phyloP scores from a whole-genome alignment of 2,888 invertebrate genomes.

The Pristionchus exspectatus region DNA sequence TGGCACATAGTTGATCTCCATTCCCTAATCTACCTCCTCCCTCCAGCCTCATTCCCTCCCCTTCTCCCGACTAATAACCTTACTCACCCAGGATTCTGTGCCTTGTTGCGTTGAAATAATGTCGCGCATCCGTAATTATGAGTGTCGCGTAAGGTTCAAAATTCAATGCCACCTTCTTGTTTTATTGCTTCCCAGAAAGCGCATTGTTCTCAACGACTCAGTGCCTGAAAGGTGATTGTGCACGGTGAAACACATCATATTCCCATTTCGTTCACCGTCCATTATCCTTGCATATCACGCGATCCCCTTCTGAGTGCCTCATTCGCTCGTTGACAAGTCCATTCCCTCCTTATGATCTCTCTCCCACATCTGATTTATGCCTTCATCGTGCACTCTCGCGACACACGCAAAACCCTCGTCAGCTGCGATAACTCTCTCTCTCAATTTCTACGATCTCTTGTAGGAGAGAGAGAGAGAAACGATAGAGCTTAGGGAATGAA shows the following conservation, averaged over 20 bases:
- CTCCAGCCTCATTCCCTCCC: neutral
- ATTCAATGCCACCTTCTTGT: neutral
- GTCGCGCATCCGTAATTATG: neutral
- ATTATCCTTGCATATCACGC: neutral
- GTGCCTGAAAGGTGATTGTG: neutral
- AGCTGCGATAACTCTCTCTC: neutral
- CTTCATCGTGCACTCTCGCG: neutral
- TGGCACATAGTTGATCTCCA: slow-evolving; percentile 19
- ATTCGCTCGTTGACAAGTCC: neutral
- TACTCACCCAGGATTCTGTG: neutral
- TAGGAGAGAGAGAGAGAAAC: neutral
- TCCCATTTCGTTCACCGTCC: neutral
- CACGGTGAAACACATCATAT: neutral
- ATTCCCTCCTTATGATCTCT: slow-evolving; percentile 27
- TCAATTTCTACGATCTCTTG: neutral
- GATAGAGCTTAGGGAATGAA: neutral
- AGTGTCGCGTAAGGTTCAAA: neutral
- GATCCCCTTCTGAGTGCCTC: neutral
- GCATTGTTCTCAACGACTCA: neutral
- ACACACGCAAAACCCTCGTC: neutral
- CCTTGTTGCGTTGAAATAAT: neutral
- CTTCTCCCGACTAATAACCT: neutral
- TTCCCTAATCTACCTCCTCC: neutral
- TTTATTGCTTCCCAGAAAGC: neutral
- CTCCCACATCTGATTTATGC: slow-evolving; percentile 31